phyloP scores from a whole-genome alignment of 2,888 invertebrate species.

The Plebejus melissa region DNA sequence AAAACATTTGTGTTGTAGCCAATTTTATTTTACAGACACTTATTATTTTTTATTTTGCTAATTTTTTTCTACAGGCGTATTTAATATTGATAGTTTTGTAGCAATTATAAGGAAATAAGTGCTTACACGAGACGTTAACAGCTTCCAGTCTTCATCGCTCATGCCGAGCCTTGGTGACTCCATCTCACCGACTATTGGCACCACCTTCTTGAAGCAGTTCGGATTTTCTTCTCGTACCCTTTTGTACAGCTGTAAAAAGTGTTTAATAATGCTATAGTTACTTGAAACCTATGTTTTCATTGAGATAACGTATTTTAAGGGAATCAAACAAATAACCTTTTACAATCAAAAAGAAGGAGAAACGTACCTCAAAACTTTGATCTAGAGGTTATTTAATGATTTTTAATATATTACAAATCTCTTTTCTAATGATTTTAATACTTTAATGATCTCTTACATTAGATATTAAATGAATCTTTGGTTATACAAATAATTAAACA shows the following conservation, averaged over 20 bases:
- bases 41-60: not conserved
- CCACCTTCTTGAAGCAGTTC: conserved; percentile 79
- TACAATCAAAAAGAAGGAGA: not conserved
- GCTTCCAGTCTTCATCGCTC: conserved; percentile 73
- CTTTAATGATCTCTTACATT: too few relatives aligned
- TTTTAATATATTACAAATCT: too few relatives aligned
- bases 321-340: not conserved
- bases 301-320: too few relatives aligned
- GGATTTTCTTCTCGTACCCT: conserved; percentile 76
- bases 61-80: not conserved
- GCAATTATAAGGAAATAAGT: not conserved
- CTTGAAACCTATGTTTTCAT: not conserved
- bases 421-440: too few relatives aligned
- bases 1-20: not conserved
- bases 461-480: too few relatives aligned
- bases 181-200: conserved; percentile 79
- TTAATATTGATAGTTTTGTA: not conserved
- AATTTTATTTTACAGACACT: not conserved
- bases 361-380: not conserved
- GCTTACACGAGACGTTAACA: conserved; percentile 59
- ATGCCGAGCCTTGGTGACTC: conserved; percentile 80
- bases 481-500: not conserved
- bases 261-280: not conserved
- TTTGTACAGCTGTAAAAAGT: conserved; percentile 71
- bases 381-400: too few relatives aligned